Evolutionary conservation across 2,113 vertebrate genomes (phyloP), one percentile per base, ranked within the genome.

Genomic region (Sander lucioperca): DNA sequence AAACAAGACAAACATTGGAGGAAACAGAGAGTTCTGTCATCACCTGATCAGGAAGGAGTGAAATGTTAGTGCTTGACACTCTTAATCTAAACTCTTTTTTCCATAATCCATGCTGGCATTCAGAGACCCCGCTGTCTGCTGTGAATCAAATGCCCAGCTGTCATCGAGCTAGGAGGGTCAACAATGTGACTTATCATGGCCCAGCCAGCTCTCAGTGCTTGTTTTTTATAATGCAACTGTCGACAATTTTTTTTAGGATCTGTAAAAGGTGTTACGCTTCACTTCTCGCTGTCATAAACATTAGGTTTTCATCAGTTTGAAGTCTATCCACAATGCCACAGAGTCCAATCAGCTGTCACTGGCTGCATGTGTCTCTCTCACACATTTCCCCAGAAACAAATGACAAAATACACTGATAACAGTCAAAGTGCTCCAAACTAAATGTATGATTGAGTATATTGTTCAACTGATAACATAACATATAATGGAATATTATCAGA

Each of bases 21-120:
- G 61, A 54, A 27, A 64, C n/a, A 56, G 61, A 45, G 15, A 15
- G 10, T 12, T 64, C 14, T 64, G 59, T 64, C 9, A 64, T 43
- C 48, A 51, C 19, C 45, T 23, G 33, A 43, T 54, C 59, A 30
- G 36, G 33, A 56, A 43, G 9, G 21, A 27, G 23, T 43, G 19
- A 54, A 39, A 74, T 30, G 23, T 45, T 27, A 12, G 9, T 15
- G 15, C 45, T 13, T 62, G 71, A 62, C 47, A 54, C 15, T 75
- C 25, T 63, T 27, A 39, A 64, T 54, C 14, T 36, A 43, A 53
- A 43, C 16, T 50, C 23, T 50, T 11, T 39, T 18, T 14, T 27
- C 13, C 21, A 75, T 75, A 75, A 64, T 54, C 27, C n/a, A 19
- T 18, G 33, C 33, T 54, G n/a, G 36, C 33, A 27, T 43, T 63